Conservation (phyloP, 2,797 vertebrate species). For the Malurus leucopterus region DNA sequence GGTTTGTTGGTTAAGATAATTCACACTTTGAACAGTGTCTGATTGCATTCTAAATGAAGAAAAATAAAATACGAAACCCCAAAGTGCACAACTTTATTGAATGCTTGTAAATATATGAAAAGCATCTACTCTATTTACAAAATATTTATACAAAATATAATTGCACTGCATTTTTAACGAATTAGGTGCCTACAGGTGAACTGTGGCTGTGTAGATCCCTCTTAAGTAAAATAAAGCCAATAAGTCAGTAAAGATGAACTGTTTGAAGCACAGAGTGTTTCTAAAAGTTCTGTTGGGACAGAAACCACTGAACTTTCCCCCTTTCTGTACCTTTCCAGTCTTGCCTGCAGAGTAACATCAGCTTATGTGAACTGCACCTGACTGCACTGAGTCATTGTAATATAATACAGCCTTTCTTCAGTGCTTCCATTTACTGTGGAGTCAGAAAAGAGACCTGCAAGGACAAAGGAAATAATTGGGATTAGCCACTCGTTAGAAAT, state of each 20-base stretch:
- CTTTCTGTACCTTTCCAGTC: background rate
- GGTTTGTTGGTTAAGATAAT: background rate
- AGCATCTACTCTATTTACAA: background rate
- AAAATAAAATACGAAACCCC: background rate
- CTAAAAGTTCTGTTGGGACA: background rate
- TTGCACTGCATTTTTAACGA: background rate
- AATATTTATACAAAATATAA: background rate
- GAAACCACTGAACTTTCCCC: background rate
- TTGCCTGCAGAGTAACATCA: background rate
- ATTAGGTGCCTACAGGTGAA: background rate
- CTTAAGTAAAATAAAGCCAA: background rate
- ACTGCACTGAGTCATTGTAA: conserved; percentile 78
- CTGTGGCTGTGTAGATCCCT: background rate
- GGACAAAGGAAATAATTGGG: background rate
- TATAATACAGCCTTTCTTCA: conserved; percentile 80
- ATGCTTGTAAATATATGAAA: background rate
- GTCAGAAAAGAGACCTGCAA: conserved; percentile 76
- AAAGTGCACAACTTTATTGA: conserved; percentile 12
- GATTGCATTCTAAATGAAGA: background rate
- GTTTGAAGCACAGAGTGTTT: background rate
- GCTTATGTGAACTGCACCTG: conserved; percentile 81
- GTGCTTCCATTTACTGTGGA: conserved; percentile 70
- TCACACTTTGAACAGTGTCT: background rate
- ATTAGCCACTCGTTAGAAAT: background rate
- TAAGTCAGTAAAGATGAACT: background rate